Base-by-base conservation (phyloP, 2,888 invertebrate genomes). In the Drosophila maculinotata region DNA sequence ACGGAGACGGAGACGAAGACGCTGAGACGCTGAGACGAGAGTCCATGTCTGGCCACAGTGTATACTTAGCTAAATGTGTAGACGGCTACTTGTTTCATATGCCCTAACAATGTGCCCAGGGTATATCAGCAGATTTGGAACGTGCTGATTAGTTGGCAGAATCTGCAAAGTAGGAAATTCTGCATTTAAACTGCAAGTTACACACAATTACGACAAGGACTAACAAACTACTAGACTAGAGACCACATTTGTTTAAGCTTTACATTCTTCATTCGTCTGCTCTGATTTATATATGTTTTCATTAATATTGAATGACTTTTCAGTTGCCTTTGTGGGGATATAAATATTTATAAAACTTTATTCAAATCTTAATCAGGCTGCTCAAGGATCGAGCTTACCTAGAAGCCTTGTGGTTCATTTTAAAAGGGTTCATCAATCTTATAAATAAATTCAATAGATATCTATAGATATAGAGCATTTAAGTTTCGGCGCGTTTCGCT, bases 61-160 rank as follows among this genome's bases (percentile, higher is more conserved):
- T 76, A 57, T 80, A 76, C 67, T 84, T 84, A 79, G 62, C 62
- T 79, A 81, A 81, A 81, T 85, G 76, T 85, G 70, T 65, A 75
- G 76, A 67, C 70, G 68, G 79, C 64, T 64, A 52, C 57, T 69
- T 56, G 57, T 51, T 56, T 31, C 30, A 44, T 26, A 66, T 63
- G 52, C 75, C 12, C 77, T 69, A n/a, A 8, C 31, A 5, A 14
- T 30, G 12, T 15, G 26, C 9, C 8, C 1, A 3, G 12, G 20
- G 51, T 10, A 30, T 23, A 25, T 56, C 10, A 42, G 25, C 9
- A 14, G 12, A 14, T 5, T 12, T 15, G 33, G 5, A 25, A 17
- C 3, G 20, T 20, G 2, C 10, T 10, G 9, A 20, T 17, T 31
- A 9, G 30, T 17, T 30, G 2, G 12, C 12, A 31, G 9, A 12